Percentiles rank a stretch among this genome's conserved stretches.
Conservation (phyloP, 2,113 vertebrate genomes). For the Coracopsis vasa region DNA sequence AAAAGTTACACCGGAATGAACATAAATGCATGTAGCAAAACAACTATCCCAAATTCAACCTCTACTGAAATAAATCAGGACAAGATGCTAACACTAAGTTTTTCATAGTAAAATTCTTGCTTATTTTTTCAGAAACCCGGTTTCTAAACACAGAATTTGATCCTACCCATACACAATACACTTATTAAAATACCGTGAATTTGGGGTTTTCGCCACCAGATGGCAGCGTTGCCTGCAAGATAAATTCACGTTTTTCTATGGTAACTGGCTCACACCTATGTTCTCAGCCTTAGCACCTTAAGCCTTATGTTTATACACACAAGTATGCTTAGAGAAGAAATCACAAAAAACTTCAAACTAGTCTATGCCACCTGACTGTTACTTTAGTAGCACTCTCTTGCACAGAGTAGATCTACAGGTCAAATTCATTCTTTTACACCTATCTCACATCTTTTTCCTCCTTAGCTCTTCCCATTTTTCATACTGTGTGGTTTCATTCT, state of each 20-base stretch:
- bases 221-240: slow-evolving; percentile 63
- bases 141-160: not conserved
- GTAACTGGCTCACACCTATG: not conserved
- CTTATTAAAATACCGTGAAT: not conserved
- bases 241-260: not conserved
- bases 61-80: not conserved
- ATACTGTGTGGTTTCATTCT: not conserved
- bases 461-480: not conserved
- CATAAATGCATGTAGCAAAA: not conserved
- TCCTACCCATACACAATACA: fast-evolving
- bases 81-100: not conserved
- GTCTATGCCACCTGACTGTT: not conserved
- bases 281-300: not conserved
- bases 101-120: not conserved
- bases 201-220: slow-evolving; percentile 57
- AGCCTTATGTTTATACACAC: not conserved
- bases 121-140: not conserved
- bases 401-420: not conserved
- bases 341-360: not conserved
- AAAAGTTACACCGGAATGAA: not conserved
- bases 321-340: not conserved
- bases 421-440: not conserved
- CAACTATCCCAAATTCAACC: not conserved
- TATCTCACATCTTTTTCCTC: not conserved
- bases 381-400: not conserved